These are phyloP conservation scores for Neuroscelio doddi DNA, from an alignment of 2,888 invertebrate genomes.

Conservation along the genomic window DNA sequence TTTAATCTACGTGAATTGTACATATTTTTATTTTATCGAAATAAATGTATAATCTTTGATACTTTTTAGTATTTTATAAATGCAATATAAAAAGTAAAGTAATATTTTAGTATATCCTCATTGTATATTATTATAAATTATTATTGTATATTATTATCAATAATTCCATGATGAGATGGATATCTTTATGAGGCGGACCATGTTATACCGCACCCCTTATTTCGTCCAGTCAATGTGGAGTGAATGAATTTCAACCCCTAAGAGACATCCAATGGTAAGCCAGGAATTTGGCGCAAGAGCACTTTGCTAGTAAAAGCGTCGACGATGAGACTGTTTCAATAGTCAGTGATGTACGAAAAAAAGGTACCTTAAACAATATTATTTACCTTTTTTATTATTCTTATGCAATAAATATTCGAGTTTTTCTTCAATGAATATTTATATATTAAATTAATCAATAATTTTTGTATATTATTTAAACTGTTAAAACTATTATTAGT, in stretches of 20 bases:
- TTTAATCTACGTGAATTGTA: no score
- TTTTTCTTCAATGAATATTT: no score
- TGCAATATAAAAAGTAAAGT: no score
- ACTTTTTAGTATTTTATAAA: no score
- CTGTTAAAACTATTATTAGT: no score
- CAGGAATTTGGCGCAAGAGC: constrained; percentile 4
- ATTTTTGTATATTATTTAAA: no score
- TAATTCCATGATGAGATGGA: not conserved
- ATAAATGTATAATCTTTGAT: no score
- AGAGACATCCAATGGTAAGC: not conserved
- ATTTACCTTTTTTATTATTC: not conserved
- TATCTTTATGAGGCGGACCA: not conserved
- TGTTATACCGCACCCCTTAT: constrained; percentile 1
- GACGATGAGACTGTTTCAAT: not conserved
- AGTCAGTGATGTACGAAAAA: not conserved
- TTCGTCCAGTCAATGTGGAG: not conserved
- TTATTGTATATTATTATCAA: no score
- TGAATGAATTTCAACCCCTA: not conserved
- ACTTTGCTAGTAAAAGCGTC: not conserved
- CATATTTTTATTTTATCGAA: no score
- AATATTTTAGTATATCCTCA: no score
- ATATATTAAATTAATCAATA: no score
- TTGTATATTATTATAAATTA: no score
- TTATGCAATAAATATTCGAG: not conserved
- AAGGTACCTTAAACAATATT: not conserved